Percentiles rank a stretch among this genome's conserved stretches.
Conservation (phyloP, 2,113 vertebrate species). For the Dolichallabes microphthalmus region DNA sequence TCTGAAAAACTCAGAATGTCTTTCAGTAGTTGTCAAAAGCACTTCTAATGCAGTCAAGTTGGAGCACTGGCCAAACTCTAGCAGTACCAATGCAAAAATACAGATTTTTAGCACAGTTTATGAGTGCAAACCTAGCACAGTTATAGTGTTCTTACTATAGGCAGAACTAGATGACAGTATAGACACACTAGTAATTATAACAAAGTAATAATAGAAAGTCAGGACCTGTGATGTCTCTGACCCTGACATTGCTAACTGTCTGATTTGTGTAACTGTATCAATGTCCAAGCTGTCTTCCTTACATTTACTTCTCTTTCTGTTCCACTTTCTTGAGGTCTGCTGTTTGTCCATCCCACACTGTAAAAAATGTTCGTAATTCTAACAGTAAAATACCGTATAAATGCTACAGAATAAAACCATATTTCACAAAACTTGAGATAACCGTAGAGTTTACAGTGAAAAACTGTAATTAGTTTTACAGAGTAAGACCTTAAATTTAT, state of each 20-base stretch:
- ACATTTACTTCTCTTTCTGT: background rate
- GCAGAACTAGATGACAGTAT: background rate
- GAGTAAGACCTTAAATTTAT: too few species aligned
- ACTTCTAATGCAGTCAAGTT: background rate
- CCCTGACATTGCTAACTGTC: background rate
- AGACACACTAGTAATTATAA: background rate
- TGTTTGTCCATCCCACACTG: slow-evolving; percentile 19
- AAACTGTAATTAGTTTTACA: too few species aligned
- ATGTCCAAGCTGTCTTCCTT: background rate
- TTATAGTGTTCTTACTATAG: background rate
- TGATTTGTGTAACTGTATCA: background rate
- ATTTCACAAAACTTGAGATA: too few species aligned
- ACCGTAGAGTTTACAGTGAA: too few species aligned
- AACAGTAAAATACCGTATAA: too few species aligned
- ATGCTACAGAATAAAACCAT: too few species aligned
- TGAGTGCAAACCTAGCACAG: background rate
- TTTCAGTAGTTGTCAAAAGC: background rate
- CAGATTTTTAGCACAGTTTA: background rate
- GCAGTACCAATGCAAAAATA: background rate
- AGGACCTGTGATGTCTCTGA: background rate
- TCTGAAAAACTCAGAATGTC: background rate
- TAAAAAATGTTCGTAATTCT: too few species aligned
- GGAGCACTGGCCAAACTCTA: background rate
- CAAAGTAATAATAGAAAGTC: background rate
- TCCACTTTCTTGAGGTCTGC: slow-evolving; percentile 16